A percentile compares a stretch with the other conserved stretches of the same genome.
Evolutionary conservation across 2,113 vertebrate genomes (phyloP).

Genomic region (Seriola aureovittata): DNA sequence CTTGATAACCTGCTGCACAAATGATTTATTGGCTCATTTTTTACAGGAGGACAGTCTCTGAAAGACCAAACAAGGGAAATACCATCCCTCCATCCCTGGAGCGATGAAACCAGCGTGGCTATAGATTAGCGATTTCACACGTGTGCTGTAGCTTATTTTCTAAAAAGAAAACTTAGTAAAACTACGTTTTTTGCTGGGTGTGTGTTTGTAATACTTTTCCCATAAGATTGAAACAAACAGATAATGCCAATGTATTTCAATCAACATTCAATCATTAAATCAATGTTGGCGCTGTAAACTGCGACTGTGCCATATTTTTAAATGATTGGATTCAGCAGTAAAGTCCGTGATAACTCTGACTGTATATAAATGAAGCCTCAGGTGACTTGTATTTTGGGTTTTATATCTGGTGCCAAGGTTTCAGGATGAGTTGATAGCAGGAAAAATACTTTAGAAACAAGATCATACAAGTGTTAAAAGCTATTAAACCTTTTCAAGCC

Average conservation of each 20-base stretch:
- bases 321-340: not conserved
- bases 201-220: too few relatives aligned
- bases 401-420: not conserved
- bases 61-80: too few relatives aligned
- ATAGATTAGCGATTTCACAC: too few relatives aligned
- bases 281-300: not conserved
- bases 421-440: not conserved
- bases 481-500: not conserved
- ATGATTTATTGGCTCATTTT: too few relatives aligned
- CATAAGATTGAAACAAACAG: not conserved
- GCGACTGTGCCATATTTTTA: not conserved
- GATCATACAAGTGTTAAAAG: not conserved
- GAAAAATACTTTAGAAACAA: not conserved
- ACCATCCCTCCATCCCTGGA: too few relatives aligned
- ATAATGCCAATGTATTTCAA: not conserved
- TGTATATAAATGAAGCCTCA: not conserved
- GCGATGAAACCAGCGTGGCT: too few relatives aligned
- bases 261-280: not conserved
- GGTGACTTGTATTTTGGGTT: not conserved
- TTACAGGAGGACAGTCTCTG: too few relatives aligned
- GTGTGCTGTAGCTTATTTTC: too few relatives aligned
- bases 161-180: too few relatives aligned
- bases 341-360: not conserved
- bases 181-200: too few relatives aligned
- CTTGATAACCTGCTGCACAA: too few relatives aligned